Evolutionary conservation across 1,140 invertebrate species (phyloP), one percentile per base, ranked within the genome.

Genomic region (Heterodera carotae): DNA sequence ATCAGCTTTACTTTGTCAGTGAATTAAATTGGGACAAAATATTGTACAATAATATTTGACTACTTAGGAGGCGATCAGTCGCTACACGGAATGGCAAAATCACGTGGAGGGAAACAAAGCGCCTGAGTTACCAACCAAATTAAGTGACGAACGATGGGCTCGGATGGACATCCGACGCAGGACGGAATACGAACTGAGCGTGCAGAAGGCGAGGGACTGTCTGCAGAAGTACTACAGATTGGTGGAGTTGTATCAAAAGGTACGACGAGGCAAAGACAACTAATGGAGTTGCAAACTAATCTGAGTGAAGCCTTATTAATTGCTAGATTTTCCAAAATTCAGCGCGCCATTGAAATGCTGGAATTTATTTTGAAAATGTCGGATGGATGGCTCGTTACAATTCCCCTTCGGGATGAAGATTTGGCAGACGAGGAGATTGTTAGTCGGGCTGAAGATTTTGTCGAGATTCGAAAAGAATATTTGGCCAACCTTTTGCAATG

Each of bases 121-220:
- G 7, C 81, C 81, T 6, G 70, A 80, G 68, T 48, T 82, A 6
- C 81, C 81, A n/a, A 27, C 29, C 3, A 84, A 82, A 33, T 64
- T 82, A 0, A 76, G 73, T 22, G 81, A 82, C 53, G 81, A 82
- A 8, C 81, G 83, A 27, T 82, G 81, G 81, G 81, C 81, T 2
- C 10, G 78, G 39, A 62, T 82, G 78, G 79, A 82, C 39, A 79
- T 82, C 25, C 66, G 70, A 29, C 43, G 82, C 12, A 67, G 81
- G 27, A 73, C 81, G 10, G 81, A 82, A 36, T 82, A 84, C 48
- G 81, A 84, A 60, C 59, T 82, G n/a, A 60, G 81, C 22, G 56
- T 82, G 4, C 53, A 84, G 48, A 62, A 79, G 39, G 82, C 81
- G n/a, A 64, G 53, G 33, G 78, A 84, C n/a, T 62, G 39, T 27